These are phyloP conservation scores for Julus scandinavius DNA, from an alignment of 2,888 invertebrate genomes.

Conservation along the genomic window DNA sequence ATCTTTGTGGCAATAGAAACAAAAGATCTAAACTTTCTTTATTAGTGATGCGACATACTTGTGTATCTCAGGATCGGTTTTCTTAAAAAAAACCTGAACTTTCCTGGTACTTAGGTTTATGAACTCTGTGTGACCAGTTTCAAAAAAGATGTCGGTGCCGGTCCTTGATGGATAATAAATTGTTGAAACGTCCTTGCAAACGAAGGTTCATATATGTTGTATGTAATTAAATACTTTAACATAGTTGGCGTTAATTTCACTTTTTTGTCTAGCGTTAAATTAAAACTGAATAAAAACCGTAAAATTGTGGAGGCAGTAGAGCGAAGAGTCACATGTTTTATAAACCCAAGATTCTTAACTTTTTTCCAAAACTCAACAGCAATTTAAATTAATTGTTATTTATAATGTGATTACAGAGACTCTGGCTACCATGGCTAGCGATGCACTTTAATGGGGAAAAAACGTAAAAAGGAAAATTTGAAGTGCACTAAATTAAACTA, in stretches of 20 bases:
- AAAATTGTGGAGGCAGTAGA: not conserved
- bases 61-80: too few species aligned
- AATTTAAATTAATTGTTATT: not conserved
- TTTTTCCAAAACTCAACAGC: not conserved
- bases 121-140: not conserved
- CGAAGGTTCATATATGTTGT: not conserved
- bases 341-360: not conserved
- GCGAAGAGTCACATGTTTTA: not conserved
- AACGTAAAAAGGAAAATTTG: not conserved
- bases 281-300: not conserved
- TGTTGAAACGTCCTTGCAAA: not conserved
- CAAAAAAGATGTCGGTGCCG: not conserved
- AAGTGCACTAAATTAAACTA: not conserved
- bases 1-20: too few species aligned
- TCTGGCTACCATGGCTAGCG: not conserved
- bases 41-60: too few species aligned
- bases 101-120: not conserved
- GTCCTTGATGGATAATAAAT: not conserved
- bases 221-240: not conserved
- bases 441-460: not conserved
- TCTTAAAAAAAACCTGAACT: not conserved
- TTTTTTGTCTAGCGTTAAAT: not conserved
- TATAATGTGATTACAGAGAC: not conserved
- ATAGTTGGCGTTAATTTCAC: constrained; percentile 15
- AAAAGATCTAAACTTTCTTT: too few species aligned